phyloP scores from a whole-genome alignment of 2,797 vertebrate species.

The Sternotherus odoratus region DNA sequence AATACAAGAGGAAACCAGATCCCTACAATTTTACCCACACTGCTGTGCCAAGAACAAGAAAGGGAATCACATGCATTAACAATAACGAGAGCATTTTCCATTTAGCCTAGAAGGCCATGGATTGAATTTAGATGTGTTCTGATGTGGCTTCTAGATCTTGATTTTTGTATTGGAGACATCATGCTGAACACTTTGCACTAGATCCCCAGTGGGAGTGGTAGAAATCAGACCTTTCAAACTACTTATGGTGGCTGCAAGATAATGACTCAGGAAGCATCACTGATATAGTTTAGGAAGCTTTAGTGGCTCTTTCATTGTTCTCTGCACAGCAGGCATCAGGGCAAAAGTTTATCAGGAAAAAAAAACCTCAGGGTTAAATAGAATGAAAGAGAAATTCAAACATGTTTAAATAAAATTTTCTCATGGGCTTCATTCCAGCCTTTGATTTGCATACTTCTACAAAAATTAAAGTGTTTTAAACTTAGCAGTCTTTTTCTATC shows the following conservation, averaged over 20 bases:
- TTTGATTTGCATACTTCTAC: conserved; percentile 75
- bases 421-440: conserved; percentile 63
- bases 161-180: conserved; percentile 26
- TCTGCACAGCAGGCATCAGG: conserved; percentile 69
- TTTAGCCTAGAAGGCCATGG: not conserved
- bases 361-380: conserved; percentile 69
- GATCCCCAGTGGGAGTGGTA: conserved; percentile 44
- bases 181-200: not conserved
- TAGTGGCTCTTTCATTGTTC: conserved; percentile 71
- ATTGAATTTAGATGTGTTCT: conserved; percentile 3
- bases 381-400: conserved; percentile 74
- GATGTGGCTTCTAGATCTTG: conserved; percentile 17
- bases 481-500: conserved; percentile 64
- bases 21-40: conserved; percentile 9
- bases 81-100: conserved; percentile 31
- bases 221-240: conserved; percentile 64
- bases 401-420: conserved; percentile 74
- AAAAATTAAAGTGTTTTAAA: conserved; percentile 75
- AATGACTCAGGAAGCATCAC: conserved; percentile 56
- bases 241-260: conserved; percentile 48
- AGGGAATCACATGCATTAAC: conserved; percentile 13
- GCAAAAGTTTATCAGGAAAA: conserved; percentile 77
- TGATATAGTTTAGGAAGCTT: conserved; percentile 48
- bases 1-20: not conserved
- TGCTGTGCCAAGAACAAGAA: not conserved